Evolutionary conservation across 1,140 invertebrate genomes (phyloP).

Genomic region (Monochamus saltuarius): DNA sequence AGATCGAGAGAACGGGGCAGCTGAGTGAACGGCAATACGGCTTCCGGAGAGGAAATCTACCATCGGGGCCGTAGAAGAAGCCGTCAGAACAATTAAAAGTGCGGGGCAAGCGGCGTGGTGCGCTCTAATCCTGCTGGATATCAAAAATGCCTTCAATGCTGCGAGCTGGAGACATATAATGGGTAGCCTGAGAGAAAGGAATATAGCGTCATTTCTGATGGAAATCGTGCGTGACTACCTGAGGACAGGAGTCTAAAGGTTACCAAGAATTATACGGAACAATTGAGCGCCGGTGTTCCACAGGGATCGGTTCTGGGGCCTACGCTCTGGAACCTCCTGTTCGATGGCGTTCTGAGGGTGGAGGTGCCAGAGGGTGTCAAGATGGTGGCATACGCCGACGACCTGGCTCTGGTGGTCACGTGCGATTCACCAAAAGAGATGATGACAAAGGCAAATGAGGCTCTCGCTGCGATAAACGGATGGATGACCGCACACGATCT

Average conservation of each 20-base stretch:
- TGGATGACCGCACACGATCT: conserved; percentile 24
- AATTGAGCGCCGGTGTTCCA: conserved; percentile 31
- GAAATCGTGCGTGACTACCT: neutral
- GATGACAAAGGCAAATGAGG: conserved; percentile 17
- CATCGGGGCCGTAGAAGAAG: conserved; percentile 19
- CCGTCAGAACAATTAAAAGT: neutral
- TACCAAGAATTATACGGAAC: neutral
- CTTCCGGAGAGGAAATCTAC: conserved; percentile 33
- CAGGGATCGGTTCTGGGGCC: conserved; percentile 45
- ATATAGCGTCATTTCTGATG: neutral
- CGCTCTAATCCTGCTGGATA: conserved; percentile 16
- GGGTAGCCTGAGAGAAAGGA: neutral
- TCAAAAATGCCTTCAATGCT: conserved; percentile 26
- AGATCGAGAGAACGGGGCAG: conserved; percentile 18
- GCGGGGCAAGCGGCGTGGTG: neutral
- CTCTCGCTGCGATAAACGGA: conserved; percentile 1
- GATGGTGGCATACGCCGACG: conserved; percentile 42
- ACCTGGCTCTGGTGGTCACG: conserved; percentile 32
- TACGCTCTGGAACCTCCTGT: conserved; percentile 43
- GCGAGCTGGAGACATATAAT: conserved; percentile 19
- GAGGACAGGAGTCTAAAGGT: neutral
- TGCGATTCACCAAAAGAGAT: conserved; percentile 20
- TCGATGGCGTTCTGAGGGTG: conserved; percentile 38
- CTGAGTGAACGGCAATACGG: conserved; percentile 28
- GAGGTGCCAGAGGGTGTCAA: conserved; percentile 24